Conservation (phyloP, 2,888 invertebrate species). For the Vannuccia rotundouncinata region DNA sequence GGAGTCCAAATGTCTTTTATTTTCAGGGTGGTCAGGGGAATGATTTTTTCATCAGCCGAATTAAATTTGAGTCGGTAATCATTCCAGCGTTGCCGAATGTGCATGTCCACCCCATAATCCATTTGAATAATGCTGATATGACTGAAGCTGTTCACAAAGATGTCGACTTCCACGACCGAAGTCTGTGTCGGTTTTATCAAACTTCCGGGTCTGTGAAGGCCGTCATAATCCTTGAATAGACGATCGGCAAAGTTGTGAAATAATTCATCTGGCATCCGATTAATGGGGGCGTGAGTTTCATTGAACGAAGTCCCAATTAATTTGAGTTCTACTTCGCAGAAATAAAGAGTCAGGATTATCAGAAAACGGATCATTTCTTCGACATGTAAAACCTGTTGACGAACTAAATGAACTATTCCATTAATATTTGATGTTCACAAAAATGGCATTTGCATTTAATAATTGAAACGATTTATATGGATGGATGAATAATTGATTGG, state of each 20-base stretch:
- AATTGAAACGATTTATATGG: too few species aligned
- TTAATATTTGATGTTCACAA: too few species aligned
- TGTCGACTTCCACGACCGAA: background rate
- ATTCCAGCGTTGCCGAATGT: slow-evolving; percentile 37
- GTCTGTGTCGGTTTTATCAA: background rate
- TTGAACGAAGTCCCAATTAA: too few species aligned
- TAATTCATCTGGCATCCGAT: background rate
- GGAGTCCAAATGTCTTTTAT: slow-evolving; percentile 38
- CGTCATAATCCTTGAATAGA: background rate
- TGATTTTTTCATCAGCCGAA: slow-evolving; percentile 3
- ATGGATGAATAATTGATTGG: too few species aligned
- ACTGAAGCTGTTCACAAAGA: slow-evolving; percentile 38
- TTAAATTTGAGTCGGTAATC: slow-evolving; percentile 31
- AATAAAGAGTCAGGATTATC: too few species aligned
- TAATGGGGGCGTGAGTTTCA: too few species aligned
- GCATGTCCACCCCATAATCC: slow-evolving; percentile 38
- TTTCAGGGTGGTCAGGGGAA: slow-evolving; percentile 17
- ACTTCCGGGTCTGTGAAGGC: background rate
- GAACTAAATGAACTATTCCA: too few species aligned
- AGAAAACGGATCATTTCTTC: too few species aligned
- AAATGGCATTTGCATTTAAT: too few species aligned
- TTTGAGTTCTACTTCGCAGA: too few species aligned
- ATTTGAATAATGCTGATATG: slow-evolving; percentile 38
- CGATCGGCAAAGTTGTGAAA: background rate
- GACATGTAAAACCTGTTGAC: too few species aligned